Evolutionary conservation across 2,888 invertebrate species (phyloP).

Genomic region (Tipula lateralis): DNA sequence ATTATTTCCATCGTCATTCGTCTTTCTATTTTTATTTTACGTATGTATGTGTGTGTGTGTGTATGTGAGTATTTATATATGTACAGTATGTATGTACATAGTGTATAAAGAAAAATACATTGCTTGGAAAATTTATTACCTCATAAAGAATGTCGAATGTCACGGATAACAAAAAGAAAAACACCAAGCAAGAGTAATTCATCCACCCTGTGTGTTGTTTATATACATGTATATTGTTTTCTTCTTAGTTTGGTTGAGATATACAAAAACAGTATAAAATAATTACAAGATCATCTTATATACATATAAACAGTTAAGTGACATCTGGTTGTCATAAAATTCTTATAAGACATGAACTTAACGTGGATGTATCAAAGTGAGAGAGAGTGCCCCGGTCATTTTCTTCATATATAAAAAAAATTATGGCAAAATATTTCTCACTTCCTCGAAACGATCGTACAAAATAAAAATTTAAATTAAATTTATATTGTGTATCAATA

Average conservation of each 20-base stretch:
- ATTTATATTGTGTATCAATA: constrained; percentile 24
- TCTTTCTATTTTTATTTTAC: constrained; percentile 11
- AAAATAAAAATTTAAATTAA: not conserved
- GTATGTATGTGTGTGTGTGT: not conserved
- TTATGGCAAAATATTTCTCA: not conserved
- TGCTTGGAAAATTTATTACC: constrained; percentile 30
- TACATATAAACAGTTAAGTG: not conserved
- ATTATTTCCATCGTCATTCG: constrained; percentile 11
- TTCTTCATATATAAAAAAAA: not conserved
- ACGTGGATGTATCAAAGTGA: too few species aligned
- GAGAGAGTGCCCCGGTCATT: not conserved
- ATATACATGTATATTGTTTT: not conserved
- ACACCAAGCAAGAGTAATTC: not conserved
- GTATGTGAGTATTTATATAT: not conserved
- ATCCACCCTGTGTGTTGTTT: not conserved
- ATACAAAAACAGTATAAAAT: not conserved
- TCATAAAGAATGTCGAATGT: constrained; percentile 30
- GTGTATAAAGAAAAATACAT: constrained; percentile 26
- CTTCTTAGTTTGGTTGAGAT: not conserved
- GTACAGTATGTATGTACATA: too few species aligned
- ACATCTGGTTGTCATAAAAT: constrained; percentile 11
- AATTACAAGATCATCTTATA: not conserved
- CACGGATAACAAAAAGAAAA: constrained; percentile 26
- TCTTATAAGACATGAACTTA: not conserved
- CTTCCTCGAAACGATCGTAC: not conserved